These are phyloP conservation scores for Andrena haemorrhoa DNA, from an alignment of 2,888 invertebrate species.

Conservation along the genomic window DNA sequence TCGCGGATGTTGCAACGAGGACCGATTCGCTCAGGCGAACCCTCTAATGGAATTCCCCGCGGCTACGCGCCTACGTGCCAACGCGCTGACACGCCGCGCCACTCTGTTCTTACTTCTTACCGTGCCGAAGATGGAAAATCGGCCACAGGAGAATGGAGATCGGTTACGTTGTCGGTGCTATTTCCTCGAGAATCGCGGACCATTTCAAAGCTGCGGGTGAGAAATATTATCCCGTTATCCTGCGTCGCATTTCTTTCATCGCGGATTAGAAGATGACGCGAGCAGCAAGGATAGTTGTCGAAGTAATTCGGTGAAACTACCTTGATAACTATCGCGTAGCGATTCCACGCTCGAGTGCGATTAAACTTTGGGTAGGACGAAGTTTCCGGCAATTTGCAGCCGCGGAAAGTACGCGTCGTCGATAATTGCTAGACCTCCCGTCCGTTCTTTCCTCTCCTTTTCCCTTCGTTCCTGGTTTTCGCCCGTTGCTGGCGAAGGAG, in stretches of 20 bases:
- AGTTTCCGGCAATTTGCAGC: slow-evolving; percentile 68
- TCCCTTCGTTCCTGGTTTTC: background rate
- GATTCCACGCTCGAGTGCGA: slow-evolving; percentile 51
- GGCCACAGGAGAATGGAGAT: background rate
- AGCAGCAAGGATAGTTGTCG: slow-evolving; percentile 55
- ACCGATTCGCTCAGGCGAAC: slow-evolving; percentile 66
- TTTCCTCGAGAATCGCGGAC: background rate
- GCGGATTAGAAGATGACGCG: background rate
- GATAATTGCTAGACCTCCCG: slow-evolving; percentile 64
- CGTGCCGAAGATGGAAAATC: slow-evolving; percentile 19
- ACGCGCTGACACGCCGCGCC: slow-evolving; percentile 3
- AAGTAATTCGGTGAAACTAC: slow-evolving; percentile 60
- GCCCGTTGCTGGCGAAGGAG: background rate
- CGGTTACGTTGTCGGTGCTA: background rate
- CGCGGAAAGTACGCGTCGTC: slow-evolving; percentile 40
- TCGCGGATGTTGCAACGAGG: slow-evolving; percentile 21
- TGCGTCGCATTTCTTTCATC: background rate
- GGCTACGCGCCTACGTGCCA: slow-evolving; percentile 61
- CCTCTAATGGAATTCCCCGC: slow-evolving; percentile 76
- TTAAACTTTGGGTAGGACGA: slow-evolving; percentile 55
- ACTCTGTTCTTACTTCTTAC: background rate
- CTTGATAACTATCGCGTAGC: slow-evolving; percentile 60
- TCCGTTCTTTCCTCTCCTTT: slow-evolving; percentile 3
- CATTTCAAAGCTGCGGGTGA: slow-evolving; percentile 30
- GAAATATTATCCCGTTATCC: slow-evolving; percentile 45